Conservation (phyloP, 2,113 vertebrate genomes). For the Pyxicephalus adspersus region DNA sequence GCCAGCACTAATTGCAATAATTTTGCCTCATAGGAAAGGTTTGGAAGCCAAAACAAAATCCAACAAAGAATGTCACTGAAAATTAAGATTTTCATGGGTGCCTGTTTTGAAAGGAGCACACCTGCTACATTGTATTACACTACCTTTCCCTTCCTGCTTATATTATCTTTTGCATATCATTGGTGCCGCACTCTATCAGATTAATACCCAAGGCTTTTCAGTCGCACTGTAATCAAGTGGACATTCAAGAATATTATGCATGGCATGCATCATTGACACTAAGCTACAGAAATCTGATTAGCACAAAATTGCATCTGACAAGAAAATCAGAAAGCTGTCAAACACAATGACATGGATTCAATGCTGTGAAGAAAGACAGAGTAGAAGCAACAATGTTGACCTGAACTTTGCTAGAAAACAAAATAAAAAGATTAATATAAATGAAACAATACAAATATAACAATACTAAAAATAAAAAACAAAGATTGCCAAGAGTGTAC, state of each 20-base stretch:
- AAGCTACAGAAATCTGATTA: constrained; percentile 85
- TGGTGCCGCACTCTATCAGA: constrained; percentile 74
- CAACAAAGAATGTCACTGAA: constrained; percentile 62
- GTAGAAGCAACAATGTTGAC: constrained; percentile 75
- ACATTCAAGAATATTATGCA: constrained; percentile 83
- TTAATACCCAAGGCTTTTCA: constrained; percentile 81
- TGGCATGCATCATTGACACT: constrained; percentile 79
- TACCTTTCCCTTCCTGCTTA: constrained; percentile 64
- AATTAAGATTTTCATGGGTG: constrained; percentile 68
- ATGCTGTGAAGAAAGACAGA: constrained; percentile 75
- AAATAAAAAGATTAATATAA: constrained; percentile 79
- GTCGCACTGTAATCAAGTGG: constrained; percentile 77
- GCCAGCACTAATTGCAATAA: constrained; percentile 70
- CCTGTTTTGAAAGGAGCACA: constrained; percentile 69
- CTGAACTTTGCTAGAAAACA: constrained; percentile 74
- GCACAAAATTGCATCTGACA: constrained; percentile 90
- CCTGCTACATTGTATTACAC: constrained; percentile 74
- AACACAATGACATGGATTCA: constrained; percentile 89
- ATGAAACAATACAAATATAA: constrained; percentile 77
- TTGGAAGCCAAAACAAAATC: constrained; percentile 71
- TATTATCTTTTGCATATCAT: constrained; percentile 78
- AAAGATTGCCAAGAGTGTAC: neutral
- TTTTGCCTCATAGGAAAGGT: constrained; percentile 66
- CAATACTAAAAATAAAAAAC: neutral
- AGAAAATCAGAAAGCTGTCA: constrained; percentile 95